Percentiles rank a stretch among this genome's conserved stretches.
These are phyloP conservation scores for Enteromius paludinosus DNA, from an alignment of 2,797 vertebrate genomes.

Conservation along the genomic window DNA sequence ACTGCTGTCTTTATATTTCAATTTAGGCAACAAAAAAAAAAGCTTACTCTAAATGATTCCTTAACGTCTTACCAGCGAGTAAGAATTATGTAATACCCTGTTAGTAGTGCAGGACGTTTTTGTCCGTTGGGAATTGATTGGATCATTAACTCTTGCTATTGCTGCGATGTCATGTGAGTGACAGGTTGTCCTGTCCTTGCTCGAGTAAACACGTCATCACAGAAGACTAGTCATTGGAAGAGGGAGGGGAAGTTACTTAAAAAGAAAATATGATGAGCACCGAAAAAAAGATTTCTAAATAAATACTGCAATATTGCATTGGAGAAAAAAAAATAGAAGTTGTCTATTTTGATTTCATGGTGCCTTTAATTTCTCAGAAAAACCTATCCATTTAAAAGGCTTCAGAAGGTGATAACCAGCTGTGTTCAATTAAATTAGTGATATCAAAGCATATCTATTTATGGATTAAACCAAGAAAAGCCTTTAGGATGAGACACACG, in stretches of 20 bases:
- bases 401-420: slow-evolving; percentile 15
- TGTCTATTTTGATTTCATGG: not conserved
- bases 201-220: not conserved
- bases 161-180: not conserved
- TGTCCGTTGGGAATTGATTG: not conserved
- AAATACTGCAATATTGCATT: not conserved
- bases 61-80: no score
- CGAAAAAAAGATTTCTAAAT: not conserved
- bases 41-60: not conserved
- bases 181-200: not conserved
- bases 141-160: not conserved
- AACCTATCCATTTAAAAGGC: slow-evolving; percentile 10
- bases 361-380: slow-evolving; percentile 2
- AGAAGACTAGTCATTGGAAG: not conserved
- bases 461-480: slow-evolving; percentile 39
- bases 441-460: slow-evolving; percentile 41
- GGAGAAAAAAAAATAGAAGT: not conserved
- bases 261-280: not conserved
- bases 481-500: slow-evolving; percentile 22
- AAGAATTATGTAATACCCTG: no score
- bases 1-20: not conserved
- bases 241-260: not conserved
- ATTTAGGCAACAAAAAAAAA: not conserved
- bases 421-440: slow-evolving; percentile 32
- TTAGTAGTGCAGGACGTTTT: not conserved